Conservation (phyloP, 2,888 invertebrate genomes). For the Rotaria socialis region DNA sequence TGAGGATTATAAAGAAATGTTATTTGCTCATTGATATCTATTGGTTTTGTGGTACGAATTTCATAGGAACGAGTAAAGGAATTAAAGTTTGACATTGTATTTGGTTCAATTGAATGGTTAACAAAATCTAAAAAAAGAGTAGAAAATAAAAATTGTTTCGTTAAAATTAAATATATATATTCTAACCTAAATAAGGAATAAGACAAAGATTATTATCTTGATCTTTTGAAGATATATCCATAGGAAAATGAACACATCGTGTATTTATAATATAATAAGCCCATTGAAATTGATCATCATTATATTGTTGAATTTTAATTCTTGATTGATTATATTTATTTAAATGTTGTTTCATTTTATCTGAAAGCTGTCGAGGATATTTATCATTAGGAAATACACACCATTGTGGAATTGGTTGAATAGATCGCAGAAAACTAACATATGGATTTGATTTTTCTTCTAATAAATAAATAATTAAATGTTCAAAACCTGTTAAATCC, state of each 20-base stretch:
- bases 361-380: neutral
- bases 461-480: neutral
- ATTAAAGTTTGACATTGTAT: neutral
- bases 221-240: neutral
- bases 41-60: neutral
- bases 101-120: neutral
- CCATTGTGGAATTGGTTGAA: neutral
- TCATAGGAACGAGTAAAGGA: neutral
- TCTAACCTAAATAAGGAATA: neutral
- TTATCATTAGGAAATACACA: neutral
- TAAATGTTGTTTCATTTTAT: neutral
- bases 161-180: no score
- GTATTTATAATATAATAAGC: neutral
- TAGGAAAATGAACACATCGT: neutral
- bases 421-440: neutral
- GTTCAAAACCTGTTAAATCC: neutral
- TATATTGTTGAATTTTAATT: neutral
- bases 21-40: neutral
- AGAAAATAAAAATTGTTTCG: no score
- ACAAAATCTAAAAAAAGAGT: neutral
- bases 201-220: constrained; percentile 14
- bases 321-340: constrained; percentile 3
- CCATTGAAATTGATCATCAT: neutral
- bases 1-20: constrained; percentile 25
- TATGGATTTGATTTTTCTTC: neutral